Evolutionary conservation across 2,888 invertebrate genomes (phyloP).

Genomic region (Matsumyia berberina): DNA sequence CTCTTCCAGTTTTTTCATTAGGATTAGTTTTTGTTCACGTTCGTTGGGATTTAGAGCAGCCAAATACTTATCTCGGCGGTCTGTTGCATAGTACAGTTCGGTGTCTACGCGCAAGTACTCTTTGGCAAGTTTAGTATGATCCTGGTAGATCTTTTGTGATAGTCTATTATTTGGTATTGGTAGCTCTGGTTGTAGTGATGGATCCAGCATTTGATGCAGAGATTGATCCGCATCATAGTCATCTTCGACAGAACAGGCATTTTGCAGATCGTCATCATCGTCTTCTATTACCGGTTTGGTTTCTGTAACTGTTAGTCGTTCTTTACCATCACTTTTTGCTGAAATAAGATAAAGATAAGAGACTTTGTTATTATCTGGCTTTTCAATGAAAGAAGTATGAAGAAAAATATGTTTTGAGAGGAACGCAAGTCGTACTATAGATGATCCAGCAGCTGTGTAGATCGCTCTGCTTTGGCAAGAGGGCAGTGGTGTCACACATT

Average conservation of each 20-base stretch:
- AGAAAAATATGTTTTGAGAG: conserved; percentile 22
- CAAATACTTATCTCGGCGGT: conserved; percentile 91
- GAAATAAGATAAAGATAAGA: conserved; percentile 45
- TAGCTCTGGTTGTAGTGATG: conserved; percentile 92
- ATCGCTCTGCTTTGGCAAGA: conserved; percentile 88
- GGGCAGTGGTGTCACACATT: conserved; percentile 87
- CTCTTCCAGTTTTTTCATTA: conserved; percentile 83
- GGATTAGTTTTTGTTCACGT: conserved; percentile 81
- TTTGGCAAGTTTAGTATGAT: conserved; percentile 94
- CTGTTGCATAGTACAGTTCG: conserved; percentile 91
- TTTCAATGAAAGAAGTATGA: not conserved
- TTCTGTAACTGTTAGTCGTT: conserved; percentile 83
- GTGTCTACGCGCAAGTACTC: conserved; percentile 95
- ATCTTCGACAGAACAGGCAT: conserved; percentile 72
- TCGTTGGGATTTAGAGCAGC: conserved; percentile 83
- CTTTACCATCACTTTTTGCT: conserved; percentile 84
- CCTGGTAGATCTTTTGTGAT: conserved; percentile 94
- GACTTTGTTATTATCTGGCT: not conserved
- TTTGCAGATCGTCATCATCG: conserved; percentile 77
- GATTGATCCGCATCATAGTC: conserved; percentile 83
- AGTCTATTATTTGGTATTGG: conserved; percentile 91
- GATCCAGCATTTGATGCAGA: conserved; percentile 91
- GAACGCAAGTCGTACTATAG: conserved; percentile 86
- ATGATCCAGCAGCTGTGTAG: conserved; percentile 91
- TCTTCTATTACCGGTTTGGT: conserved; percentile 81